A percentile compares a stretch with the other conserved stretches of the same genome.
Evolutionary conservation across 2,888 invertebrate genomes (phyloP).

Genomic region (Ectobius pallidus): DNA sequence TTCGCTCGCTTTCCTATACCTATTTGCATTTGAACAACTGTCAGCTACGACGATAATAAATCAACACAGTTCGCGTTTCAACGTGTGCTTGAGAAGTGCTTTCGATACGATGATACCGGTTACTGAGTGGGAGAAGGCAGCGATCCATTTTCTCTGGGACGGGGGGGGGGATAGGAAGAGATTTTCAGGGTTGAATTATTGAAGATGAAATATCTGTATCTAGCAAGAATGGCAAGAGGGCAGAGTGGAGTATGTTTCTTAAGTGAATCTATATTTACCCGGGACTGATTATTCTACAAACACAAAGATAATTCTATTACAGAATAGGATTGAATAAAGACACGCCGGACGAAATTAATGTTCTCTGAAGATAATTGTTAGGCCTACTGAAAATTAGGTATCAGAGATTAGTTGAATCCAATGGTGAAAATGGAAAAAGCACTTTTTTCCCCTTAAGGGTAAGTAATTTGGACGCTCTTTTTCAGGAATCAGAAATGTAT

Average conservation of each 20-base stretch:
- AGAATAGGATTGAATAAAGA: too few relatives aligned
- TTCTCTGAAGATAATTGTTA: too few relatives aligned
- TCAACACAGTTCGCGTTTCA: constrained; percentile 30
- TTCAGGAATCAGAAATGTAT: too few relatives aligned
- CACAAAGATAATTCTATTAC: too few relatives aligned
- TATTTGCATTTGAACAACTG: constrained; percentile 42
- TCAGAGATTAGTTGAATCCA: too few relatives aligned
- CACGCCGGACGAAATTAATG: too few relatives aligned
- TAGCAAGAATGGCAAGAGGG: background rate
- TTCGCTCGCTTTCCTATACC: constrained; percentile 24
- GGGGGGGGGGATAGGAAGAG: constrained; percentile 14
- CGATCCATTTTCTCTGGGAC: constrained; percentile 37
- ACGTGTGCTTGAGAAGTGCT: constrained; percentile 8
- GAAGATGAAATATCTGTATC: constrained; percentile 27
- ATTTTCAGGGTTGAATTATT: constrained; percentile 31
- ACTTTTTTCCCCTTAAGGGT: too few relatives aligned
- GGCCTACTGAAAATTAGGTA: too few relatives aligned
- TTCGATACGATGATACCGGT: background rate
- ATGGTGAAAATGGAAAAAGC: too few relatives aligned
- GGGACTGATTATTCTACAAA: background rate
- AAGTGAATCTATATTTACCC: constrained; percentile 14
- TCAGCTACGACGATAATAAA: constrained; percentile 38
- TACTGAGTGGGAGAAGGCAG: constrained; percentile 31
- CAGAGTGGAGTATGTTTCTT: background rate
- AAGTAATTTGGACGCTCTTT: too few relatives aligned